These are phyloP conservation scores for Sprattus sprattus DNA, from an alignment of 2,113 vertebrate genomes.

Conservation along the genomic window DNA sequence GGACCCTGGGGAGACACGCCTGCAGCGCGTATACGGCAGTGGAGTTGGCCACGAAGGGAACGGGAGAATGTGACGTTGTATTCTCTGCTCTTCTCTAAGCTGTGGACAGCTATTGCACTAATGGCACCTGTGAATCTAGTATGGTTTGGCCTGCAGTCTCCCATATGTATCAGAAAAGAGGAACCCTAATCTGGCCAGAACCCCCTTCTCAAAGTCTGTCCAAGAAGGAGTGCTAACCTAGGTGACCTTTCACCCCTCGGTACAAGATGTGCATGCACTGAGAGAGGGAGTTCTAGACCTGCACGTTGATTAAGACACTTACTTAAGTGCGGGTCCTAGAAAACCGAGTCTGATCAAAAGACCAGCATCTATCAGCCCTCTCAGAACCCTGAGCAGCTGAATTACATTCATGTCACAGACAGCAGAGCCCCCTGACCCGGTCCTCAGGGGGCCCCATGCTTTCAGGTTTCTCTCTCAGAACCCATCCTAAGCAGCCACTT, in stretches of 20 bases:
- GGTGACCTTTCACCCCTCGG: no score
- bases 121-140: neutral
- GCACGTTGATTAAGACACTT: neutral
- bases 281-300: neutral
- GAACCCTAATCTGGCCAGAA: neutral
- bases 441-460: neutral
- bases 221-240: neutral
- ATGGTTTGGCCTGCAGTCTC: neutral
- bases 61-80: neutral
- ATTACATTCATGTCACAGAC: neutral
- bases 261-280: no score
- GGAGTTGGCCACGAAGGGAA: neutral
- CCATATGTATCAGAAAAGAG: neutral
- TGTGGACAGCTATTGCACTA: conserved; percentile 2
- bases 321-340: conserved; percentile 1
- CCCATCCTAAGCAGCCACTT: no score
- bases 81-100: neutral
- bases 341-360: neutral
- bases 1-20: neutral
- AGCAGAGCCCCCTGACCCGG: neutral
- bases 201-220: neutral
- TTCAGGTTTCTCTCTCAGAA: no score
- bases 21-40: neutral
- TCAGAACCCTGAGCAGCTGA: conserved; percentile 4
- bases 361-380: conserved; percentile 1